These are phyloP conservation scores for Chaenocephalus aceratus DNA, from an alignment of 2,113 vertebrate genomes.

Conservation along the genomic window DNA sequence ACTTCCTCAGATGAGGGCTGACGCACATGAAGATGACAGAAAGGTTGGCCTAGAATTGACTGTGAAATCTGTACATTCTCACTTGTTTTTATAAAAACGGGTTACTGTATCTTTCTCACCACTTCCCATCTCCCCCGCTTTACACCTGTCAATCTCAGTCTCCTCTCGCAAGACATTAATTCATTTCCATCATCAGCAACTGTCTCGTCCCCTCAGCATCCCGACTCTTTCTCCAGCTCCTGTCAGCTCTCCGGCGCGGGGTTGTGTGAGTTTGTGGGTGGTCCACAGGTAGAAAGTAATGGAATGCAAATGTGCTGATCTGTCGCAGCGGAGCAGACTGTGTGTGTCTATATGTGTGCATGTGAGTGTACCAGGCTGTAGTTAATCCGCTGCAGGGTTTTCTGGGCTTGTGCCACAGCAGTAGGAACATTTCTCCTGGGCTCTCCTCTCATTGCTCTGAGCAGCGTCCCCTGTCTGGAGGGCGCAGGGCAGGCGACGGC, in stretches of 20 bases:
- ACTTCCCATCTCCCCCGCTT: constrained; percentile 24
- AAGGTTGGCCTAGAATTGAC: constrained; percentile 14
- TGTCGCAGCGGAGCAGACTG: constrained; percentile 44
- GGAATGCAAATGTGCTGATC: constrained; percentile 67
- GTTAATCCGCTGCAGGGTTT: constrained; percentile 62
- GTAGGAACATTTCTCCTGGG: constrained; percentile 42
- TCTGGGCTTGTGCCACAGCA: constrained; percentile 50
- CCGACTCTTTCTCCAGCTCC: constrained; percentile 56
- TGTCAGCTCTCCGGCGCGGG: constrained; percentile 38
- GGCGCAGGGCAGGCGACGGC: constrained; percentile 20
- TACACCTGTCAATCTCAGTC: constrained; percentile 50
- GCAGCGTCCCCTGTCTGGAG: constrained; percentile 49
- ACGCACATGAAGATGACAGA: constrained; percentile 42
- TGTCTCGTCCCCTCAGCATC: constrained; percentile 49
- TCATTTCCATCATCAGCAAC: constrained; percentile 53
- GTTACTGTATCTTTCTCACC: constrained; percentile 8
- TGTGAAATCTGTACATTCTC: constrained; percentile 27
- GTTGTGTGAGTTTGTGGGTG: constrained; percentile 30
- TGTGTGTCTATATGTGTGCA: constrained; percentile 31
- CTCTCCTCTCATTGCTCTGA: constrained; percentile 45
- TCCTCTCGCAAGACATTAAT: constrained; percentile 31
- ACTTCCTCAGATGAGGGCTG: constrained; percentile 43
- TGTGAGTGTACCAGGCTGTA: constrained; percentile 27
- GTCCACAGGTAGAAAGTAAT: constrained; percentile 60
- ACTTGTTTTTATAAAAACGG: not conserved